Evolutionary conservation across 2,113 vertebrate species (phyloP).

Genomic region (Geococcyx californianus): DNA sequence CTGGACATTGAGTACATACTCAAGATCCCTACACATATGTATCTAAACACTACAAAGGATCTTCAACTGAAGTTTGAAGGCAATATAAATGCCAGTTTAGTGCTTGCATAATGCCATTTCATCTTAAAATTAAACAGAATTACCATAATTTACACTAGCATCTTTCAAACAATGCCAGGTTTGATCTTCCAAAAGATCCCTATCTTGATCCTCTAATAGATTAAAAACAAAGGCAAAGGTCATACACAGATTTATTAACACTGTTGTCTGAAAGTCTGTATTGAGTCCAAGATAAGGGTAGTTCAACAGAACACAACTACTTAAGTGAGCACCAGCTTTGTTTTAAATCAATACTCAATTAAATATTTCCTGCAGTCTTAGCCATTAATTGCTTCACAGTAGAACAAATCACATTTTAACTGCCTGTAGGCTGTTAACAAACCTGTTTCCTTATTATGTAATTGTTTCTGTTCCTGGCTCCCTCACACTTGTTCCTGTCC

Average conservation of each 20-base stretch:
- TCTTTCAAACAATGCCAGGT: neutral
- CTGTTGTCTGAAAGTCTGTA: neutral
- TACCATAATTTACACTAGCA: neutral
- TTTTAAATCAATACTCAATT: constrained; percentile 73
- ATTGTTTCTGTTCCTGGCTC: neutral
- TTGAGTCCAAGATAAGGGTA: neutral
- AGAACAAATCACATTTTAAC: constrained; percentile 59
- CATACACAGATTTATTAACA: neutral
- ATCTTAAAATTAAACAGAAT: neutral
- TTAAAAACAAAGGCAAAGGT: neutral
- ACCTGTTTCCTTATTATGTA: neutral
- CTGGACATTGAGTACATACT: neutral
- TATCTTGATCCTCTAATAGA: neutral
- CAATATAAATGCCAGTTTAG: neutral
- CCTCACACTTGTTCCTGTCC: neutral
- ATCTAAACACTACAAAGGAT: neutral
- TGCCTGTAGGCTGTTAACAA: constrained; percentile 35
- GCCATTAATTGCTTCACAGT: constrained; percentile 58
- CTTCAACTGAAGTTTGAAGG: neutral
- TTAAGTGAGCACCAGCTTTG: constrained; percentile 41
- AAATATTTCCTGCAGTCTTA: constrained; percentile 66
- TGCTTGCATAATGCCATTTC: neutral
- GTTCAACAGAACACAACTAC: constrained; percentile 39
- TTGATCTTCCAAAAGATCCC: neutral
- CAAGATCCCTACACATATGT: neutral